phyloP scores from a whole-genome alignment of 2,888 invertebrate species.

The Cheilosia pagana region DNA sequence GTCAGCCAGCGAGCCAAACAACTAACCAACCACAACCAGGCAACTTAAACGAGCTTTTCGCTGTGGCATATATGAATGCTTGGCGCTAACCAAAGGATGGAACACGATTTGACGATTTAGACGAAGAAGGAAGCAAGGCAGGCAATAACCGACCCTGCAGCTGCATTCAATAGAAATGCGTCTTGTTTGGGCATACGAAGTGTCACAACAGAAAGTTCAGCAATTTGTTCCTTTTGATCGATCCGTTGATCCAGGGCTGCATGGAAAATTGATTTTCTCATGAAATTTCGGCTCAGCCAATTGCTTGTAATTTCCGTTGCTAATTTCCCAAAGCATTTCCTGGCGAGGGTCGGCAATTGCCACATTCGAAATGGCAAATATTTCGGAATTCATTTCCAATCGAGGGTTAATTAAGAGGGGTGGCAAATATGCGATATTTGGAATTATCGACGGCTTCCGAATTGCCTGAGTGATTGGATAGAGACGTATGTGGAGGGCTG shows the following conservation, averaged over 20 bases:
- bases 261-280: conserved; percentile 70
- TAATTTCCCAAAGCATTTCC: conserved; percentile 52
- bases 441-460: conserved; percentile 41
- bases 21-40: not conserved
- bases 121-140: conserved; percentile 9
- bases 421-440: conserved; percentile 50
- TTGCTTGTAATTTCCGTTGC: conserved; percentile 54
- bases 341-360: conserved; percentile 7
- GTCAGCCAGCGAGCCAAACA: conserved; percentile 2
- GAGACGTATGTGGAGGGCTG: not conserved
- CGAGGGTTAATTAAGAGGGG: conserved; percentile 39
- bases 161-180: conserved; percentile 54
- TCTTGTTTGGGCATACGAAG: conserved; percentile 49
- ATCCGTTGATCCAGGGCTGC: conserved; percentile 52
- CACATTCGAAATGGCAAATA: conserved; percentile 11
- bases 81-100: conserved; percentile 65
- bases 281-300: conserved; percentile 40
- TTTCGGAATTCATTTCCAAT: conserved; percentile 19
- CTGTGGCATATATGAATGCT: conserved; percentile 34
- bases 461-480: conserved; percentile 27
- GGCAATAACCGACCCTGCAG: conserved; percentile 53
- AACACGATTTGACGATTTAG: conserved; percentile 72
- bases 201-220: conserved; percentile 59
- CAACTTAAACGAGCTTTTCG: conserved; percentile 53
- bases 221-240: conserved; percentile 33